A percentile compares a stretch with the other conserved stretches of the same genome.
Evolutionary conservation across 2,888 invertebrate species (phyloP).

Genomic region (Mamestra brassicae): DNA sequence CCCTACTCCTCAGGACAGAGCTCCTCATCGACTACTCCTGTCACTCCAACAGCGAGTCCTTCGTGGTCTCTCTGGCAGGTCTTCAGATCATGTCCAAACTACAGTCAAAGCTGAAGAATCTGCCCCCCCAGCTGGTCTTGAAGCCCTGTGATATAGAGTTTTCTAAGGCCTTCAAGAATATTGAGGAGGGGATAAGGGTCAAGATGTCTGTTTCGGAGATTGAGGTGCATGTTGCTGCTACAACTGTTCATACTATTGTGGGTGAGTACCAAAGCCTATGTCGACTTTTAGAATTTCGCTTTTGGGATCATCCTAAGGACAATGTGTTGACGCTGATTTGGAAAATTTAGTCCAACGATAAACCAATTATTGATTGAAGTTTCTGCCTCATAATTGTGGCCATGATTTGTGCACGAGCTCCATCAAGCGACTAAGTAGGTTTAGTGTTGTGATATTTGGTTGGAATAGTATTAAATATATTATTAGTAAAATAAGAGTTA

Average conservation of each 20-base stretch:
- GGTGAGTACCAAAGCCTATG: conserved; percentile 80
- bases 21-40: conserved; percentile 93
- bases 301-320: too few species aligned
- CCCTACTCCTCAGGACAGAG: conserved; percentile 93
- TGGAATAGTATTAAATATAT: too few species aligned
- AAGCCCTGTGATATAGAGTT: conserved; percentile 94
- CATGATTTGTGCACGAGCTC: too few species aligned
- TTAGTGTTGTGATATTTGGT: too few species aligned
- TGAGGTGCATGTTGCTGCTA: conserved; percentile 93
- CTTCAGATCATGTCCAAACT: conserved; percentile 90
- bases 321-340: too few species aligned
- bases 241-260: conserved; percentile 93
- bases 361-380: too few species aligned
- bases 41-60: conserved; percentile 92
- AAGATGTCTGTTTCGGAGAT: conserved; percentile 92
- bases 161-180: conserved; percentile 91
- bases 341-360: too few species aligned
- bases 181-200: conserved; percentile 93
- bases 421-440: too few species aligned
- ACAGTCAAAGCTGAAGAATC: conserved; percentile 88
- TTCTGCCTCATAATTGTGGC: too few species aligned
- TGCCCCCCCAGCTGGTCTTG: conserved; percentile 91
- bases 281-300: not conserved
- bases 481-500: too few species aligned
- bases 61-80: conserved; percentile 89